Conservation (phyloP, 2,797 vertebrate genomes). For the Sebastes nivosus region DNA sequence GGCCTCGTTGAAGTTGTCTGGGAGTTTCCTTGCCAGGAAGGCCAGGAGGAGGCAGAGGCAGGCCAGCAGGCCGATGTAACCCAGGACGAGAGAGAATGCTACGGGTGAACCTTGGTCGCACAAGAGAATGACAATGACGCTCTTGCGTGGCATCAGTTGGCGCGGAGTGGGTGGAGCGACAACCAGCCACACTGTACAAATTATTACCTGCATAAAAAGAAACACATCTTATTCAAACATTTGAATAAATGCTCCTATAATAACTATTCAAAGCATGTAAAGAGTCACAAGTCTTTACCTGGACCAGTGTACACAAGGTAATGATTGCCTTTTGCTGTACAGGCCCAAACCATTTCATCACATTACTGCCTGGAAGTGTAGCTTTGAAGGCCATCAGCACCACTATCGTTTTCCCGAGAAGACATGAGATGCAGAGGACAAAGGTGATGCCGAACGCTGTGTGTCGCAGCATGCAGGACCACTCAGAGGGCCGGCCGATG, state of each 20-base stretch:
- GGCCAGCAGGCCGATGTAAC: constrained; percentile 84
- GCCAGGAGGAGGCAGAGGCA: constrained; percentile 81
- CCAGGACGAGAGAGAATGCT: constrained; percentile 79
- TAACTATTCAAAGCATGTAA: neutral
- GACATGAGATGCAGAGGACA: constrained; percentile 84
- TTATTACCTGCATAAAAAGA: constrained; percentile 68
- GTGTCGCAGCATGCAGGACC: constrained; percentile 86
- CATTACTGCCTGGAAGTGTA: constrained; percentile 71
- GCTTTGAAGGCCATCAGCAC: constrained; percentile 85
- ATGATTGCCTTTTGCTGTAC: constrained; percentile 79
- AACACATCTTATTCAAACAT: neutral
- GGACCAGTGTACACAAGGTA: constrained; percentile 76
- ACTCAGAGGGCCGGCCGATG: constrained; percentile 80
- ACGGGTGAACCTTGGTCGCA: constrained; percentile 79
- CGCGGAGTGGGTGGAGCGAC: constrained; percentile 77
- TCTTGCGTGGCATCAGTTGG: constrained; percentile 72
- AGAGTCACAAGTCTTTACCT: constrained; percentile 60
- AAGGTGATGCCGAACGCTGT: constrained; percentile 83
- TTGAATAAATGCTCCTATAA: neutral
- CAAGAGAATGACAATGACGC: constrained; percentile 79
- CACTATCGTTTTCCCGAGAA: constrained; percentile 85
- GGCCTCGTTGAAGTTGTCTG: constrained; percentile 85
- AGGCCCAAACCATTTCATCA: constrained; percentile 81
- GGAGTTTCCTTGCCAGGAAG: constrained; percentile 83
- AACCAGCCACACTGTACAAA: constrained; percentile 80